Evolutionary conservation across 2,888 invertebrate genomes (phyloP).

Genomic region (Perithous albicinctus): DNA sequence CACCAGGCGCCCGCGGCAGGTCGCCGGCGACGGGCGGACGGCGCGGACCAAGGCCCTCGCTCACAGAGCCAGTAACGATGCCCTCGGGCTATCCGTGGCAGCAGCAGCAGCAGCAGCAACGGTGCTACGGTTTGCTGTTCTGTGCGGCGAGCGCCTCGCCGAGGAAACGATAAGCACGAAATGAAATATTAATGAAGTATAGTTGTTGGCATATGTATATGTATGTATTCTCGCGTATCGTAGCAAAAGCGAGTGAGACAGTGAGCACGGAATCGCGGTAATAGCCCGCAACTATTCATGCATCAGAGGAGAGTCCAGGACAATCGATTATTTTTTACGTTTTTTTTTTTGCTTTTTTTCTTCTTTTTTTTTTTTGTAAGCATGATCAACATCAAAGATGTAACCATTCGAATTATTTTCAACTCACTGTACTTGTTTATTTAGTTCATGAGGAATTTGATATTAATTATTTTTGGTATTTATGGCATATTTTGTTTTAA

Average conservation of each 20-base stretch:
- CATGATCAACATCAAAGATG: background rate
- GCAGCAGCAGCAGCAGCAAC: too few relatives aligned
- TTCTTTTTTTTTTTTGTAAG: background rate
- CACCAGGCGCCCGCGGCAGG: slow-evolving; percentile 72
- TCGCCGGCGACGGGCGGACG: slow-evolving; percentile 71
- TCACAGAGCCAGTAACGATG: slow-evolving; percentile 83
- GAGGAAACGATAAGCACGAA: slow-evolving; percentile 84
- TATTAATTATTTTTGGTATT: too few relatives aligned
- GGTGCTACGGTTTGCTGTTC: slow-evolving; percentile 65
- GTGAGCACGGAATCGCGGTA: slow-evolving; percentile 26
- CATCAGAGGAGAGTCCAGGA: background rate
- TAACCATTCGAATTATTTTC: too few relatives aligned
- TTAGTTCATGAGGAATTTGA: too few relatives aligned
- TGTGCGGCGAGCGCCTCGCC: slow-evolving; percentile 73
- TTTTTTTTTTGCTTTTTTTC: background rate
- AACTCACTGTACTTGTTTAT: too few relatives aligned
- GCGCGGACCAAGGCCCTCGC: slow-evolving; percentile 71
- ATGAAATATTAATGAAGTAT: slow-evolving; percentile 84
- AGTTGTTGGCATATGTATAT: slow-evolving; percentile 52
- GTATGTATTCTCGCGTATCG: slow-evolving; percentile 25
- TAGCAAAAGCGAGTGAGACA: slow-evolving; percentile 9
- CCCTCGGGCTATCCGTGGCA: slow-evolving; percentile 75
- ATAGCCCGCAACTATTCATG: slow-evolving; percentile 18
- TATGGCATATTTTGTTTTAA: too few relatives aligned
- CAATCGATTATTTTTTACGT: slow-evolving; percentile 5